phyloP scores from a whole-genome alignment of 2,113 vertebrate species.

The Centrocercus urophasianus region DNA sequence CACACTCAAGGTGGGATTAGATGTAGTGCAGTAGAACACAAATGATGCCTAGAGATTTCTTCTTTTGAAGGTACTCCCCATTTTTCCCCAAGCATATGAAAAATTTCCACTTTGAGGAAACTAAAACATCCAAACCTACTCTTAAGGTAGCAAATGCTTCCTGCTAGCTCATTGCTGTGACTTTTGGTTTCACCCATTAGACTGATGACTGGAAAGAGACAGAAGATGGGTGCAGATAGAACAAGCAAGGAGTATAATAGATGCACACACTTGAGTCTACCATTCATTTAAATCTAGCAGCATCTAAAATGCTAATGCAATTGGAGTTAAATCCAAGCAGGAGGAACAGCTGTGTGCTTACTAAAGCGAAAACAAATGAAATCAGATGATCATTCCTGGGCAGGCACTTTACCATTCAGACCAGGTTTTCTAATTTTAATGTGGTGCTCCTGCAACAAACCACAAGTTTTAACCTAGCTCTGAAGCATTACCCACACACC shows the following conservation, averaged over 20 bases:
- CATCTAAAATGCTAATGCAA: background rate
- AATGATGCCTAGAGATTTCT: background rate
- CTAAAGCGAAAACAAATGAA: background rate
- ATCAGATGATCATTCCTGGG: fast-evolving
- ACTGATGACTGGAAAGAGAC: background rate
- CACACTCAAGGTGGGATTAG: background rate
- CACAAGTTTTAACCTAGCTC: background rate
- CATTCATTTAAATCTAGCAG: background rate
- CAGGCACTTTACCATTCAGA: background rate
- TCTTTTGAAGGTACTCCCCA: background rate
- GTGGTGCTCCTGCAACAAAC: background rate
- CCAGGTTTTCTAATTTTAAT: background rate
- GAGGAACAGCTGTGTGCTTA: background rate
- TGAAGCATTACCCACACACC: background rate
- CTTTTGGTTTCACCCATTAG: background rate
- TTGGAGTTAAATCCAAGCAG: background rate
- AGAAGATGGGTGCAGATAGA: background rate
- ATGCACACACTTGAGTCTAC: background rate
- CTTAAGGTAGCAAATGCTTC: background rate
- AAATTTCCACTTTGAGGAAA: background rate
- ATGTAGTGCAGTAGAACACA: background rate
- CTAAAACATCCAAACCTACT: background rate
- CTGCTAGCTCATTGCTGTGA: background rate
- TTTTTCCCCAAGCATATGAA: background rate
- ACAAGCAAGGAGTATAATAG: background rate